Base-by-base conservation (phyloP, 2,888 invertebrate genomes). In the Phengaris arion region DNA sequence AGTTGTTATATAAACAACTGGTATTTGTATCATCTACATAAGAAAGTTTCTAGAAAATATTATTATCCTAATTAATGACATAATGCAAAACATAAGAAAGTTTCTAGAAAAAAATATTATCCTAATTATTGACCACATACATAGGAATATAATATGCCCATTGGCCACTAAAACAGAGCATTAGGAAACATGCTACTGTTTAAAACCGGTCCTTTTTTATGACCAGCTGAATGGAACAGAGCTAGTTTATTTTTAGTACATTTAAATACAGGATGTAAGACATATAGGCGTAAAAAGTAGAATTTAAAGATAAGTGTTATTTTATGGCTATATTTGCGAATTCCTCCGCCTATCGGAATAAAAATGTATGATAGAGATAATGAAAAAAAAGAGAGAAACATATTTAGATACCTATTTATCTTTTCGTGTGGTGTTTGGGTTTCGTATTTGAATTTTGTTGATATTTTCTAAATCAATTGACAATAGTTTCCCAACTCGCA, bases 111-210 rank as follows among this genome's bases (percentile, higher is more conserved):
- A 13, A 35, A 35, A 3, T 35, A 35, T 35, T 35, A 35, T 70
- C 70, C 12, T 51, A 51, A 70, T 70, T 51, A 70, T 51, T 70
- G 51, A 15, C n/a, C 13, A 46, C 59, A 64, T 64, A 46, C 59
- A 64, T 64, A 64, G 35, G 35, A 64, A 64, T 22, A 64, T 70
- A 48, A 22, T 22, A 22, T 22, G 22, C 0, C 22, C 22, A 22
- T 22, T 51, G 15, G 51, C 10, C 22, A 48, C n/a, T 48, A 69
- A n/a, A n/a, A 15, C 7, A 22, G 70, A 51, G 22, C 51, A 70
- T 70, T 70, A 48, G 51, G 51, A 48, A 70, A 70, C 22, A 70
- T 10, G 70, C 51, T 70, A 70, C 70, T 51, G 51, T 52, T 52
- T 6, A 22, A 22, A 70, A 70, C 70, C 51, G 70, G 70, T 70